Evolutionary conservation across 1,140 invertebrate genomes (phyloP).

Genomic region (Drosophila nigromelanica): DNA sequence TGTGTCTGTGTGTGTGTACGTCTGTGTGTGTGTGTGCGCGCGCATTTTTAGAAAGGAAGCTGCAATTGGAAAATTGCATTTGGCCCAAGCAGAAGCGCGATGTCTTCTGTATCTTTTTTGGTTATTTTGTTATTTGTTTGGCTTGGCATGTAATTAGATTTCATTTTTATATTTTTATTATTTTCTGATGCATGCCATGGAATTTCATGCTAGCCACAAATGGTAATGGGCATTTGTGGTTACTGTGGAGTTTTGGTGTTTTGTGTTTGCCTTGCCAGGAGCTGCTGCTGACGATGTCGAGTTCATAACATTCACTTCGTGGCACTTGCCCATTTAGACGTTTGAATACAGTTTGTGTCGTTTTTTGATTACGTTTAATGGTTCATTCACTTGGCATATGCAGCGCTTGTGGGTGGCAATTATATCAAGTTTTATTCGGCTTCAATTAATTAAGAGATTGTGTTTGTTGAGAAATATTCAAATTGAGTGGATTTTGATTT

Average conservation of each 20-base stretch:
- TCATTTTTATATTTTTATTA: conserved; percentile 59
- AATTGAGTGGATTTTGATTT: not conserved
- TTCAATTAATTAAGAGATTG: conserved; percentile 7
- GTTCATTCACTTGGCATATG: conserved; percentile 6
- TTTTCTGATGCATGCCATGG: conserved; percentile 18
- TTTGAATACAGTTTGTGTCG: conserved; percentile 10
- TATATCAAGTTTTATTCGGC: not conserved
- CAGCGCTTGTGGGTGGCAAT: conserved; percentile 5
- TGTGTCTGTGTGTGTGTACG: not conserved
- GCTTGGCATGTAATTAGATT: conserved; percentile 54
- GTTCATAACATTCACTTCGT: conserved; percentile 56
- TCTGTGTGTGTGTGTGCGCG: not conserved
- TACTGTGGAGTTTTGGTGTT: not conserved
- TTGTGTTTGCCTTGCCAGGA: conserved; percentile 26
- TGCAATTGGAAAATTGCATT: conserved; percentile 29
- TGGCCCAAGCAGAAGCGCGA: conserved; percentile 10
- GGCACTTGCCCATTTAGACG: not conserved
- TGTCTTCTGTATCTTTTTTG: conserved; percentile 33
- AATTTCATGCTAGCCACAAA: conserved; percentile 38
- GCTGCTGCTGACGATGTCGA: conserved; percentile 16
- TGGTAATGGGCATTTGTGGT: conserved; percentile 49
- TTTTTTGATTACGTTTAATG: conserved; percentile 22
- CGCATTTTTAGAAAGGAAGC: conserved; percentile 71
- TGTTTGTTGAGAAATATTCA: too few relatives aligned
- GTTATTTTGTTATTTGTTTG: conserved; percentile 21